Evolutionary conservation across 2,888 invertebrate genomes (phyloP), one percentile per base, ranked within the genome.

Genomic region (Mythimna ferrago): DNA sequence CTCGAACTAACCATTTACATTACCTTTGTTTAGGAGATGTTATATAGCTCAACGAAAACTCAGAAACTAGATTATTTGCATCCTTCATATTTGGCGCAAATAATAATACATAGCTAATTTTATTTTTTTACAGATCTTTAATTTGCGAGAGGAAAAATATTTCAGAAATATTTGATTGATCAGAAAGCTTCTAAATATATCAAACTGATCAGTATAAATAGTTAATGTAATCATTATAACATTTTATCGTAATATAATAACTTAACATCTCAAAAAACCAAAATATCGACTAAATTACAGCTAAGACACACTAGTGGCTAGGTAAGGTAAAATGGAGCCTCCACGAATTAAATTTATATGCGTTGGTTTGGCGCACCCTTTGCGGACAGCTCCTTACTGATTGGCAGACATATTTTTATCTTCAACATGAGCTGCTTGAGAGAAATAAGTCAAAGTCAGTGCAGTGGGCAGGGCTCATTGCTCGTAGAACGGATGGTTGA

Each of bases 201-300:
- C 14, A 16, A 11, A 35, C 41, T 41, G 48, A 76, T 21, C 4
- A 41, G 2, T 41, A 56, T 21, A 60, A 71, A 64, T n/a, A 44
- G 32, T 65, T 51, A 58, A 64, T n/a, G 58, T 48, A n/a, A 69
- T 62, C 3, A 26, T 44, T n/a, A 14, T 58, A 44, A 63, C 16
- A 32, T 7, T 60, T 11, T 19, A 32, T 32, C 44, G 19, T 48
- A 62, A 58, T 58, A 38, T 48, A 51, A 32, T 75, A 69, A 72
- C 48, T 44, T 66, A 72, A 73, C 14, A 44, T 19, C 51, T 38
- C 61, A 73, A 16, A 74, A 67, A 74, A 58, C 53, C 44, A 71
- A 60, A 38, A 60, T 54, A 76, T 54, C 54, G 7, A 44, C 11
- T 41, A 32, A 78, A 41, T 71, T 65, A 78, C 16, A 56, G 21